A percentile compares a stretch with the other conserved stretches of the same genome.
These are phyloP conservation scores for Synanthedon tipuliformis DNA, from an alignment of 2,888 invertebrate species.

Conservation along the genomic window DNA sequence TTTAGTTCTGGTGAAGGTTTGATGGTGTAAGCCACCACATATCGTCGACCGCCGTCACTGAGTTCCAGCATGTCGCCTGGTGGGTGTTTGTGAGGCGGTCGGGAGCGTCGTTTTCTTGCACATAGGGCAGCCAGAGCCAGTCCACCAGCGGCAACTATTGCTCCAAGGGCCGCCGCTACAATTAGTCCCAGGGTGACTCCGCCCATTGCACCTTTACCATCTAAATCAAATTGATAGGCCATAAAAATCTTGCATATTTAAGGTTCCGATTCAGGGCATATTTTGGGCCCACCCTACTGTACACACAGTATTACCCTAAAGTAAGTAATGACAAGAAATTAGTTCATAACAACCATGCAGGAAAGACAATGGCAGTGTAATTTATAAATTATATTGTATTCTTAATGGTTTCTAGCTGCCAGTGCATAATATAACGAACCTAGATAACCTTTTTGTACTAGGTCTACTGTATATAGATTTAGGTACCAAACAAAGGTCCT, in stretches of 20 bases:
- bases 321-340: no score
- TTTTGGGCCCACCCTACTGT: no score
- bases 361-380: no score
- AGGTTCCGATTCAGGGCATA: no score
- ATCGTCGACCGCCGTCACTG: slow-evolving; percentile 84
- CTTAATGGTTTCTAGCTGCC: no score
- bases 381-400: no score
- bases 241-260: slow-evolving; percentile 7
- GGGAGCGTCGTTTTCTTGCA: slow-evolving; percentile 38
- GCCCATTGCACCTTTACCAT: slow-evolving; percentile 76
- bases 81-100: slow-evolving; percentile 54
- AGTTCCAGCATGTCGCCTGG: slow-evolving; percentile 70
- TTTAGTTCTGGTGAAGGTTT: slow-evolving; percentile 73
- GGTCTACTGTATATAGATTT: no score
- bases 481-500: no score
- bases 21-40: slow-evolving; percentile 87
- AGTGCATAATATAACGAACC: no score
- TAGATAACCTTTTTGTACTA: no score
- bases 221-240: slow-evolving; percentile 36
- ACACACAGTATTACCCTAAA: no score
- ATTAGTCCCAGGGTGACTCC: slow-evolving; percentile 78
- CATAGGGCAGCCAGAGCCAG: slow-evolving; percentile 44
- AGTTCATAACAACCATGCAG: no score
- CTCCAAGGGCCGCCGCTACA: slow-evolving; percentile 47
- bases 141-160: slow-evolving; percentile 41